Base-by-base conservation (phyloP, 2,888 invertebrate genomes). In the Germaria angustata region DNA sequence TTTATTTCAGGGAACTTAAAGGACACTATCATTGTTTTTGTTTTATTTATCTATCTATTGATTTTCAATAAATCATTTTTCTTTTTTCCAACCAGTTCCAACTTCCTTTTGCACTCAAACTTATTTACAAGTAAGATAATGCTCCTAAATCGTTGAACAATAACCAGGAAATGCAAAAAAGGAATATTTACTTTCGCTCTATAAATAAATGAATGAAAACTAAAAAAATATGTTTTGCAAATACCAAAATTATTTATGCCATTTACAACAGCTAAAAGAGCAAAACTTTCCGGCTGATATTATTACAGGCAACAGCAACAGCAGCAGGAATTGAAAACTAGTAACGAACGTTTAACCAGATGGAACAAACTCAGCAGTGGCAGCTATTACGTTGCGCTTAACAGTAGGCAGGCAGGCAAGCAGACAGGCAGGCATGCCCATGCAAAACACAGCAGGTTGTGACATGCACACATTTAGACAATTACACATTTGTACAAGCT, bases 31-130 rank as follows among this genome's bases (percentile, higher is more conserved):
- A 53, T 63, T 46, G 46, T 55, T 55, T 20, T 34, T 28, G 46
- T 76, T 15, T 46, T 63, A 57, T 71, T 71, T 75, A 55, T 32
- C 13, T 53, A 55, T 28, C 17, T 55, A 78, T 78, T 46, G 63
- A 78, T 78, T 78, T 71, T 28, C 41, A 63, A 78, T 71, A 78
- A 78, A 78, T 71, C 69, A 69, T 55, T 49, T 51, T 24, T 9
- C 8, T 51, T 61, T 53, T 69, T 28, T n/a, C 28, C 36, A 6
- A 17, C 4, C 15, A 57, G 9, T 53, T n/a, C 24, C 46, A 75
- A 63, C 75, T 66, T 66, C 57, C 75, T 46, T 46, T 65, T 57
- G 20, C 24, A 66, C 55, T 41, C 44, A 34, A 44, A 44, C 44
- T 34, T 2, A 46, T 13, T 28, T n/a, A 34, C 41, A 63, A 63